Conservation (phyloP, 2,113 vertebrate genomes). For the Catagonus wagneri region DNA sequence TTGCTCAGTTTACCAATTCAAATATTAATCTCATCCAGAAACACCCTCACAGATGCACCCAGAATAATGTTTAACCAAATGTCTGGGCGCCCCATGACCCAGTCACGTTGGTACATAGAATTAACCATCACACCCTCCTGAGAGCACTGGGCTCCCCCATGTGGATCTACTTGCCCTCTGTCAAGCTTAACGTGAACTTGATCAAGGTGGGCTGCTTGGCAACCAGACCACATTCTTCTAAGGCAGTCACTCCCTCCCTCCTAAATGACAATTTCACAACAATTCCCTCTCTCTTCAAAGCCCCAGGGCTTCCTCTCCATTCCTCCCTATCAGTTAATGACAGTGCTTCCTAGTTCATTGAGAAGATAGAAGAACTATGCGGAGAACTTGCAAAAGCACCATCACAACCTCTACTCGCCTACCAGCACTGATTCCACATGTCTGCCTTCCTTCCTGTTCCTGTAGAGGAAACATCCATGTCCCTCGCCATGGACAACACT, state of each 20-base stretch:
- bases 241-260: neutral
- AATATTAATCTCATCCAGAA: conserved; percentile 4
- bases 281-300: neutral
- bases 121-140: neutral
- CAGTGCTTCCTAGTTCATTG: neutral
- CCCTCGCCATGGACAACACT: neutral
- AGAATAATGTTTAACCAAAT: neutral
- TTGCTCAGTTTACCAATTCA: neutral
- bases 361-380: neutral
- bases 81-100: neutral
- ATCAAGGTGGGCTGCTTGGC: neutral
- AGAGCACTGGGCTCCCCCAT: neutral
- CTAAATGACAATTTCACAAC: neutral
- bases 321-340: neutral
- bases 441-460: neutral
- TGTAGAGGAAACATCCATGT: neutral
- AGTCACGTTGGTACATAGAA: neutral
- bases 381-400: neutral
- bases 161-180: neutral
- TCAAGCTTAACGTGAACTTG: neutral
- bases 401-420: neutral
- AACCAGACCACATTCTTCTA: neutral
- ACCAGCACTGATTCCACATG: neutral
- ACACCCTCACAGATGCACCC: neutral
- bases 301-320: neutral